Conservation (phyloP, 2,113 vertebrate genomes). For the Cephalopholis sonnerati region DNA sequence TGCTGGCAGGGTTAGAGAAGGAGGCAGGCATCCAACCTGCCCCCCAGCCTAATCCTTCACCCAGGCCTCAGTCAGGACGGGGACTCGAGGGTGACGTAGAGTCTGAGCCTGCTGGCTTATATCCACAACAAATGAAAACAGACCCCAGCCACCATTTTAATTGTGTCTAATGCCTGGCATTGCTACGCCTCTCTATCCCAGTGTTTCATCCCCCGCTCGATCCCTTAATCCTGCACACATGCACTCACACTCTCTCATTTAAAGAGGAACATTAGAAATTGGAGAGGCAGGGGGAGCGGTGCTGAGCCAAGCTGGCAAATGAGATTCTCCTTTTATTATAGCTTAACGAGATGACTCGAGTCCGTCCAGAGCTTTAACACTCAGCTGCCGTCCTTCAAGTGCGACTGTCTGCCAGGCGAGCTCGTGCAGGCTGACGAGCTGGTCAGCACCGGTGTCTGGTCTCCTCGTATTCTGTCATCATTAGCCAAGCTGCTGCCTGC, state of each 20-base stretch:
- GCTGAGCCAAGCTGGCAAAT: constrained; percentile 64
- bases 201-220: constrained; percentile 58
- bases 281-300: constrained; percentile 47
- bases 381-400: constrained; percentile 56
- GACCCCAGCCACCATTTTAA: constrained; percentile 70
- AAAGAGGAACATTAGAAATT: constrained; percentile 74
- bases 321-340: constrained; percentile 55
- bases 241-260: constrained; percentile 58
- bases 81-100: constrained; percentile 9
- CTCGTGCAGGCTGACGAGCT: constrained; percentile 10
- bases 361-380: constrained; percentile 50
- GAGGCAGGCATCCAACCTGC: constrained; percentile 31
- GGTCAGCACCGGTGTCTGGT: constrained; percentile 42
- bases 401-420: constrained; percentile 17
- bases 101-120: constrained; percentile 44
- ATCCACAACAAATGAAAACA: constrained; percentile 65
- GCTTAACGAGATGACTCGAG: constrained; percentile 57
- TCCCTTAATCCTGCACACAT: constrained; percentile 73
- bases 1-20: constrained; percentile 36
- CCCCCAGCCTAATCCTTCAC: constrained; percentile 53
- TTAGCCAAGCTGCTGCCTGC: constrained; percentile 58
- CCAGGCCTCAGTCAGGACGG: constrained; percentile 21
- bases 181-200: constrained; percentile 42
- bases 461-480: constrained; percentile 56
- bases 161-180: constrained; percentile 71